phyloP scores from a whole-genome alignment of 2,113 vertebrate species.

The Phoenicopterus ruber region DNA sequence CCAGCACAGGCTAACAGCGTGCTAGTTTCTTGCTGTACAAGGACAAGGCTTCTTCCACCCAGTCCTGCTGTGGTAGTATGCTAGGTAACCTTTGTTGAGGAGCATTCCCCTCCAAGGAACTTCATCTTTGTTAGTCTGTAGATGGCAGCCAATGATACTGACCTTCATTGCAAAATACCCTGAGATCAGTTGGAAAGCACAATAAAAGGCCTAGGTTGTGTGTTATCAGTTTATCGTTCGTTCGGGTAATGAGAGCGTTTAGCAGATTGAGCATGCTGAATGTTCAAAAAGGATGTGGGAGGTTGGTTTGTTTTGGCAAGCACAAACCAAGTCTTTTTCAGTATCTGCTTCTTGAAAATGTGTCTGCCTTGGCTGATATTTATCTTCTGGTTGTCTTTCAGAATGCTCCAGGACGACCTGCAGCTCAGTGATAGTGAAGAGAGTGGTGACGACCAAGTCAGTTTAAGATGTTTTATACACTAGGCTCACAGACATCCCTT shows the following conservation, averaged over 20 bases:
- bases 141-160: neutral
- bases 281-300: neutral
- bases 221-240: neutral
- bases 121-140: neutral
- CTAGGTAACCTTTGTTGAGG: neutral
- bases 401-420: slow-evolving; percentile 78
- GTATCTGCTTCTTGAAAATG: neutral
- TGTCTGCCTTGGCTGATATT: slow-evolving; percentile 1
- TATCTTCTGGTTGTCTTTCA: slow-evolving; percentile 58
- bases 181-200: neutral
- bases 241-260: neutral
- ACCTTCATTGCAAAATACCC: neutral
- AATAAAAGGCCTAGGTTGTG: too few species aligned
- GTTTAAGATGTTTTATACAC: slow-evolving; percentile 8
- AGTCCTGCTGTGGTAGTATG: neutral
- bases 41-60: neutral
- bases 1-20: neutral
- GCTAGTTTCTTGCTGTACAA: neutral
- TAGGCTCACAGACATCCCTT: slow-evolving; percentile 13
- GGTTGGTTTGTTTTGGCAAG: neutral
- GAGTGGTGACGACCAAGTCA: slow-evolving; percentile 75
- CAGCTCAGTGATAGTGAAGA: slow-evolving; percentile 81
- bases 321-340: neutral
- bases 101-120: neutral
- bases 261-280: neutral